These are phyloP conservation scores for Lepisosteus oculatus DNA, from an alignment of 2,113 vertebrate species.

Conservation along the genomic window DNA sequence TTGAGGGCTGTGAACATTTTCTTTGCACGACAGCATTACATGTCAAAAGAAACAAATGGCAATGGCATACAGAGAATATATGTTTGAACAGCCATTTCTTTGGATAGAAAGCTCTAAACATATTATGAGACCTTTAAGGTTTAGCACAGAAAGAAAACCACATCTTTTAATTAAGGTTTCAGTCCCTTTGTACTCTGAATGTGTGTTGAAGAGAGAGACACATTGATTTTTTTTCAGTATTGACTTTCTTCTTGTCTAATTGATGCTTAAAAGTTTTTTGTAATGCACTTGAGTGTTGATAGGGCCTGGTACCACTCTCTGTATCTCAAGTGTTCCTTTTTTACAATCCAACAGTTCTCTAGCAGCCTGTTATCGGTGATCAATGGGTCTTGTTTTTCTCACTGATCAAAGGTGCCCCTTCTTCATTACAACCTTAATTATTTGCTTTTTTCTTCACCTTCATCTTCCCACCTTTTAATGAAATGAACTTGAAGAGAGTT, in stretches of 20 bases:
- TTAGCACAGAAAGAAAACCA: too few relatives aligned
- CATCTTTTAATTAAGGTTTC: too few relatives aligned
- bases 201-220: too few relatives aligned
- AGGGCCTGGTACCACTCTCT: background rate
- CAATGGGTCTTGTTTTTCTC: background rate
- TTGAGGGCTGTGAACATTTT: too few relatives aligned
- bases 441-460: background rate
- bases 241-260: background rate
- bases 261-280: background rate
- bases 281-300: conserved; percentile 1
- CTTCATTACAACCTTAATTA: background rate
- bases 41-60: too few relatives aligned
- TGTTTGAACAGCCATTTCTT: too few relatives aligned
- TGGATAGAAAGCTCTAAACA: too few relatives aligned
- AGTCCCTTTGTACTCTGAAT: too few relatives aligned
- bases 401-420: background rate
- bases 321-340: background rate
- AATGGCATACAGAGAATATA: too few relatives aligned
- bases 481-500: too few relatives aligned
- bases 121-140: too few relatives aligned
- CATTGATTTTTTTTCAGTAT: background rate
- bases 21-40: too few relatives aligned
- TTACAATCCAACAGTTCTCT: background rate
- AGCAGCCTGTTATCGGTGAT: background rate
- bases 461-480: background rate